Evolutionary conservation across 2,797 vertebrate genomes (phyloP).

Genomic region (Macropus fuliginosus): DNA sequence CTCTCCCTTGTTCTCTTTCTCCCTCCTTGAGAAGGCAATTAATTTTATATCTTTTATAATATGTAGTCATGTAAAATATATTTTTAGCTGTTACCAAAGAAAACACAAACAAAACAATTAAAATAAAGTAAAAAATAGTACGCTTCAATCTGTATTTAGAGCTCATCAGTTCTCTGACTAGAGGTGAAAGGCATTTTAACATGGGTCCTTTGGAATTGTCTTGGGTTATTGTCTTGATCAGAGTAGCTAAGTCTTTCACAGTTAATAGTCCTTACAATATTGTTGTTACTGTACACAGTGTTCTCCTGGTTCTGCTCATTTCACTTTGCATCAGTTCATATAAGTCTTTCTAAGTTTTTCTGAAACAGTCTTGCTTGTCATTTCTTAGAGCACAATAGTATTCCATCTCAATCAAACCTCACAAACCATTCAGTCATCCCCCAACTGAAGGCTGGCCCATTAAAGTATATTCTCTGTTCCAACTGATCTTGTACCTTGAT

Average conservation of each 20-base stretch:
- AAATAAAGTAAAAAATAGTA: not conserved
- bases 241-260: not conserved
- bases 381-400: not conserved
- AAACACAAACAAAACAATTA: not conserved
- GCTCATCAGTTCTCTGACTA: not conserved
- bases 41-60: not conserved
- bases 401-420: not conserved
- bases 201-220: not conserved
- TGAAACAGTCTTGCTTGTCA: not conserved
- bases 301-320: not conserved
- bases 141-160: not conserved
- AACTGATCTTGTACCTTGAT: not conserved
- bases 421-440: too few species aligned
- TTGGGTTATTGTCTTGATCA: not conserved
- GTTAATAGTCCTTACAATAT: not conserved
- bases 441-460: not conserved
- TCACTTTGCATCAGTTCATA: not conserved
- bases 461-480: not conserved
- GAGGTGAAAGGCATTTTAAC: not conserved
- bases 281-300: not conserved
- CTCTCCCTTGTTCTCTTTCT: not conserved
- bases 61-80: not conserved
- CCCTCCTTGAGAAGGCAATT: not conserved
- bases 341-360: not conserved
- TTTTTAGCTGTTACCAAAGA: not conserved